Conservation (phyloP, 2,797 vertebrate species). For the Sternotherus odoratus region DNA sequence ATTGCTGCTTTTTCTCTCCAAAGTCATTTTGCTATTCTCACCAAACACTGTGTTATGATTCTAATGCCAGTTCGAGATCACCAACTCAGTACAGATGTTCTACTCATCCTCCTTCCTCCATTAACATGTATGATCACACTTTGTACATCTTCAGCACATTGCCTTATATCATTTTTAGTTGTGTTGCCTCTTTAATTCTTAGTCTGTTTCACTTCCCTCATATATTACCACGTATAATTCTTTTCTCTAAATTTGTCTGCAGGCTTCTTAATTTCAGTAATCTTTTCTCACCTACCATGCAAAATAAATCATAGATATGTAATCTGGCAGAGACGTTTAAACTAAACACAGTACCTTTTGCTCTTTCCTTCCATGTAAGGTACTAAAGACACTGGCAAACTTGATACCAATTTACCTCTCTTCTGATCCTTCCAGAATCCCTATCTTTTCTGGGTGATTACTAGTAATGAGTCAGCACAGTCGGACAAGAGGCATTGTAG, state of each 20-base stretch:
- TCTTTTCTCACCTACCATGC: neutral
- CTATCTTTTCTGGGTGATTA: neutral
- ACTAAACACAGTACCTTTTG: neutral
- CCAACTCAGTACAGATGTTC: slow-evolving; percentile 4
- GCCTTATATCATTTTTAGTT: neutral
- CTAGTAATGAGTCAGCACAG: neutral
- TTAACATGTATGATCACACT: neutral
- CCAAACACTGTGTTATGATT: slow-evolving; percentile 20
- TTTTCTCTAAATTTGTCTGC: neutral
- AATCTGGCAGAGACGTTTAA: neutral
- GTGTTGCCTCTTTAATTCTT: slow-evolving; percentile 11
- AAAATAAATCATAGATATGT: neutral
- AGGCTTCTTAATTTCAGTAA: neutral
- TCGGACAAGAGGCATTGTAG: neutral
- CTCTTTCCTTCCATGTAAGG: neutral
- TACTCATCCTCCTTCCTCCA: slow-evolving; percentile 11
- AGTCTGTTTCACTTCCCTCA: neutral
- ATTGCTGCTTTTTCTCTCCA: neutral
- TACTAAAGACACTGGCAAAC: neutral
- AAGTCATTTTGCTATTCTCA: neutral
- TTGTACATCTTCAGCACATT: neutral
- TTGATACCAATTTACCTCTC: neutral
- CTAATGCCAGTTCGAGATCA: neutral
- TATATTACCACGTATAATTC: neutral
- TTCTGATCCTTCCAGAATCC: neutral